phyloP scores from a whole-genome alignment of 2,113 vertebrate species.

The Paedocypris sp. region DNA sequence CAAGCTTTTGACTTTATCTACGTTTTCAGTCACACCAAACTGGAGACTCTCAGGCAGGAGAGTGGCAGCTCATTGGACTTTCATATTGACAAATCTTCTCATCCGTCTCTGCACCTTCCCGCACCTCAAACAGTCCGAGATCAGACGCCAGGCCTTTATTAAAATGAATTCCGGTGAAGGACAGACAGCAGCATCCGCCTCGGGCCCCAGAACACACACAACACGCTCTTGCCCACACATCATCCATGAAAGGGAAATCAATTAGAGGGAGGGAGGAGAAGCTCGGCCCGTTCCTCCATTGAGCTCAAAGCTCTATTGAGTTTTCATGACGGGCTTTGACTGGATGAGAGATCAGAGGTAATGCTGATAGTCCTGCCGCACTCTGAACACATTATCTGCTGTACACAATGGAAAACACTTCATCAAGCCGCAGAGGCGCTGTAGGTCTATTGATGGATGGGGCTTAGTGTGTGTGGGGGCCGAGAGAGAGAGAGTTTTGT shows the following conservation, averaged over 20 bases:
- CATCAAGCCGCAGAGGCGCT: constrained; percentile 95
- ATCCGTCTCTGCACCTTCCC: too few species aligned
- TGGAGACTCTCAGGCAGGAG: too few species aligned
- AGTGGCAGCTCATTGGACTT: too few species aligned
- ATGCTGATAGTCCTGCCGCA: constrained; percentile 95
- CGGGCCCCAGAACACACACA: constrained; percentile 75
- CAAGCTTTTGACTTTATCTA: too few species aligned
- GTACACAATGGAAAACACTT: constrained; percentile 99
- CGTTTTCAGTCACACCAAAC: too few species aligned
- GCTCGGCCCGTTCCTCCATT: constrained; percentile 98
- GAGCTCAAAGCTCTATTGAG: constrained; percentile 94
- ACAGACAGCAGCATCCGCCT: constrained; percentile 52
- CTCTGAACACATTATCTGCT: constrained; percentile 98
- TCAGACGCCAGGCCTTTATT: not conserved
- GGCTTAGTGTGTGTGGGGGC: constrained; percentile 87
- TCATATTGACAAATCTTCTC: too few species aligned
- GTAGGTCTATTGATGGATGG: constrained; percentile 93
- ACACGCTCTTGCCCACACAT: not conserved
- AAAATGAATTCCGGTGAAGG: not conserved
- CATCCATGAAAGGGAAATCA: constrained; percentile 95
- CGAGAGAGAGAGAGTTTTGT: constrained; percentile 62
- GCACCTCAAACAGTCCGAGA: too few species aligned
- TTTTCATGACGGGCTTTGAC: constrained; percentile 98
- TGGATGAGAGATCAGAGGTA: constrained; percentile 91
- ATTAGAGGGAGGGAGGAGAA: constrained; percentile 77